These are phyloP conservation scores for Salvelinus sp. DNA, from an alignment of 2,113 vertebrate genomes.

Conservation along the genomic window DNA sequence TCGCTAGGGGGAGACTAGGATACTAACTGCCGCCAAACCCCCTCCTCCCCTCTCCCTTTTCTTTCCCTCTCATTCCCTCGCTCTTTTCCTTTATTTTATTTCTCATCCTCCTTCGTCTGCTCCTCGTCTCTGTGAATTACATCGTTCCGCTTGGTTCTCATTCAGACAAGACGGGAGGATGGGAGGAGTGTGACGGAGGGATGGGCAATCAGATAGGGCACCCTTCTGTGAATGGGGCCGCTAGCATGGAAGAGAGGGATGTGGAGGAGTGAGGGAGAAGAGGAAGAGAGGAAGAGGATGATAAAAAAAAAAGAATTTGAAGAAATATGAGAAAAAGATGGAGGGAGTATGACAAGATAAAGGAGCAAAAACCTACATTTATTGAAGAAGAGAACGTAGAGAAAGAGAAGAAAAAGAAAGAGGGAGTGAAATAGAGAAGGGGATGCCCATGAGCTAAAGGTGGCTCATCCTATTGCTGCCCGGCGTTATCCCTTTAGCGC, in stretches of 20 bases:
- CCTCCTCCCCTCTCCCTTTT: conserved; percentile 35
- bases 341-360: background rate
- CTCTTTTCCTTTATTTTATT: conserved; percentile 36
- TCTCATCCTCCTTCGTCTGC: conserved; percentile 30
- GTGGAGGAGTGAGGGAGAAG: conserved; percentile 17
- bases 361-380: background rate
- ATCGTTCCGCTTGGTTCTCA: conserved; percentile 32
- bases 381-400: conserved; percentile 2
- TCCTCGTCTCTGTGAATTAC: conserved; percentile 22
- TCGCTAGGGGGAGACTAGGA: conserved; percentile 37
- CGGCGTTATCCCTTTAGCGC: conserved; percentile 65
- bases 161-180: background rate
- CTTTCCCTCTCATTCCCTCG: conserved; percentile 13
- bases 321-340: conserved; percentile 11
- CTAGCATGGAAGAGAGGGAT: conserved; percentile 18
- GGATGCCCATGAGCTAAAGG: background rate
- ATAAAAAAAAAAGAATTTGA: conserved; percentile 12
- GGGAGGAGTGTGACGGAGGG: conserved; percentile 10
- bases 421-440: conserved; percentile 56
- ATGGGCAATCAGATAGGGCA: conserved; percentile 41
- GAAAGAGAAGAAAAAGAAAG: conserved; percentile 35
- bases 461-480: conserved; percentile 65
- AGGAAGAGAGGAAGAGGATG: background rate
- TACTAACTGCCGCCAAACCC: conserved; percentile 40
- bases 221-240: conserved; percentile 24